Conservation (phyloP, 1,140 invertebrate genomes). For the Helicorthomorpha holstii region DNA sequence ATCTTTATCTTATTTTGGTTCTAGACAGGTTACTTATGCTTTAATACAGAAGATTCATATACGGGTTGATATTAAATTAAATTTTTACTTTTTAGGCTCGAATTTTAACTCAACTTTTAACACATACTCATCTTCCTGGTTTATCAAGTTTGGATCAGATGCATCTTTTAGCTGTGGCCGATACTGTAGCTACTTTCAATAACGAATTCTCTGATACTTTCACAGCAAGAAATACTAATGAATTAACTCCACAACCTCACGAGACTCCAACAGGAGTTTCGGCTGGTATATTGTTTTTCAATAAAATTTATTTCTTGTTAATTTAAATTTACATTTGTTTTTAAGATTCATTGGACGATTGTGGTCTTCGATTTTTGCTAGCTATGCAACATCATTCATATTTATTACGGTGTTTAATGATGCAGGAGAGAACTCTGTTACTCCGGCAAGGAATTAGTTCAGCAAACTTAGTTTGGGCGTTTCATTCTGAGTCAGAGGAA, state of each 20-base stretch:
- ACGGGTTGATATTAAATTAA: too few species aligned
- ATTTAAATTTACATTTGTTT: constrained; percentile 16
- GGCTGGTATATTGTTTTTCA: not conserved
- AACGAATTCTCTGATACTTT: constrained; percentile 15
- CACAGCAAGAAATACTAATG: not conserved
- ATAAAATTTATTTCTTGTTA: not conserved
- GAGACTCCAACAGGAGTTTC: not conserved
- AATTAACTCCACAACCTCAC: not conserved
- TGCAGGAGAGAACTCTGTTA: constrained; percentile 66
- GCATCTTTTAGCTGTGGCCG: constrained; percentile 91
- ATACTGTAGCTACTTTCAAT: constrained; percentile 73
- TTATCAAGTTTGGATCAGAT: constrained; percentile 96
- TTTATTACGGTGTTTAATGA: constrained; percentile 71
- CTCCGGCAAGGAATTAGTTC: constrained; percentile 79
- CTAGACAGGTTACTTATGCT: constrained; percentile 39
- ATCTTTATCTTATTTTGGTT: constrained; percentile 59
- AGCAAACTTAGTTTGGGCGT: constrained; percentile 95
- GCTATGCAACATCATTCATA: constrained; percentile 98
- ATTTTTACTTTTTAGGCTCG: constrained; percentile 22
- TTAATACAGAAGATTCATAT: constrained; percentile 7
- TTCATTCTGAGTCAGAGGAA: constrained; percentile 95
- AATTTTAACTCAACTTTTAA: constrained; percentile 64
- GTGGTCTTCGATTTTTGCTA: constrained; percentile 84
- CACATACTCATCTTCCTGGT: constrained; percentile 90
- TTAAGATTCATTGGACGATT: constrained; percentile 84